Evolutionary conservation across 2,888 invertebrate genomes (phyloP), one percentile per base, ranked within the genome.

Genomic region (Allygus modestus): DNA sequence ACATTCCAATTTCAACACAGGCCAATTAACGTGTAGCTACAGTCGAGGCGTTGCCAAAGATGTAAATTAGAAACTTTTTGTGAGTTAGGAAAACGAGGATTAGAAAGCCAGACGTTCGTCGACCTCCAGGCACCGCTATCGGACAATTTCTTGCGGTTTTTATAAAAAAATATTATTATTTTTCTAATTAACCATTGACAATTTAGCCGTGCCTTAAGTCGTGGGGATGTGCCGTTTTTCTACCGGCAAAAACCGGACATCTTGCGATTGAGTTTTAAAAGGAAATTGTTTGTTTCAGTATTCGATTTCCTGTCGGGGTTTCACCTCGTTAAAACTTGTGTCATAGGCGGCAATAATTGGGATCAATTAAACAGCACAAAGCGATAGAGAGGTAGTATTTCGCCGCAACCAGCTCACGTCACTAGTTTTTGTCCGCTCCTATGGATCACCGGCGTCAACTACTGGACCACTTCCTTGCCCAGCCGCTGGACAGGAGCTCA

Each of bases 271-370:
- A 37, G 79, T 79, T 79, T 54, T 51, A 79, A 79, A 79, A 79
- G 79, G 79, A 58, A 54, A 79, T 28, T 43, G 43, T 43, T 75
- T 43, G 46, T 51, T 26, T 26, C 46, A 77, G 17, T 51, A 77
- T 33, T 51, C 51, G 20, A 51, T 77, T 77, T 77, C 77, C 77
- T 77, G 77, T 51, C 77, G 77, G 51, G 77, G 54, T 33, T 79
- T 33, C 79, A 33, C 79, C 79, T 79, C 79, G 79, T 79, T 79
- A 77, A 51, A 77, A 51, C 73, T n/a, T 28, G 79, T 79, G 79
- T 79, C 79, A 79, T 79, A 51, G 51, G 51, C 33, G 77, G n/a
- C n/a, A 79, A 79, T 79, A 79, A 79, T 79, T 79, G 79, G 79
- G 79, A 79, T 79, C 79, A 79, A 79, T 79, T 79, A 79, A 77